A percentile compares a stretch with the other conserved stretches of the same genome.
phyloP scores from a whole-genome alignment of 2,797 vertebrate species.

The Pangasius macronema region DNA sequence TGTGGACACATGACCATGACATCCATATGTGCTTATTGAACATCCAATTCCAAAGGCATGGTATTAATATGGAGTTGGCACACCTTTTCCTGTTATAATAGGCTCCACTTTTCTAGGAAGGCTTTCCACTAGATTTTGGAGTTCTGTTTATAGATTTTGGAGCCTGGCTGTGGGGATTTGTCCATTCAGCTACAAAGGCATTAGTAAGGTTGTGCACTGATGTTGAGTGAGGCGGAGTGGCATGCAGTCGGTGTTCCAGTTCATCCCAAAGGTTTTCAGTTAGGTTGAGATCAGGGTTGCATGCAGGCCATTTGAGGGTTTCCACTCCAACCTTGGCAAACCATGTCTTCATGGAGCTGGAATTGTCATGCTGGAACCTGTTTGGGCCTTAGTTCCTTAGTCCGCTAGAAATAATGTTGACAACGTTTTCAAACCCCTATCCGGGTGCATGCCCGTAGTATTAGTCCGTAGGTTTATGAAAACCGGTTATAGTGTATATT shows the following conservation, averaged over 20 bases:
- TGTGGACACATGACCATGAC: not conserved
- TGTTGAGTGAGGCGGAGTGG: not conserved
- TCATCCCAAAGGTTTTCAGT: not conserved
- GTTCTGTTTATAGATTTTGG: not conserved
- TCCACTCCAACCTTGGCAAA: not conserved
- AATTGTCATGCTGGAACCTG: not conserved
- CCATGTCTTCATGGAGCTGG: not conserved
- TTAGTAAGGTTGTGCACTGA: not conserved
- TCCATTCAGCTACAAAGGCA: not conserved
- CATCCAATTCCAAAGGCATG: not conserved
- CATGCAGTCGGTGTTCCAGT: not conserved
- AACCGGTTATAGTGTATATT: not conserved
- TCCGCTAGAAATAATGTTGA: no score
- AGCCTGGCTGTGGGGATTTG: not conserved
- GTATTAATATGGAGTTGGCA: not conserved
- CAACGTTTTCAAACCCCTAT: no score
- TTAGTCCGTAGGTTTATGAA: no score
- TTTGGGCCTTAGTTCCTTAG: not conserved
- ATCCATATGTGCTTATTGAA: not conserved
- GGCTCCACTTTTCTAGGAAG: not conserved
- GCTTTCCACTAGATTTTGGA: not conserved
- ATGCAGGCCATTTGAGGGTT: not conserved
- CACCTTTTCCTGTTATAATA: not conserved
- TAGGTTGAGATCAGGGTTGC: not conserved
- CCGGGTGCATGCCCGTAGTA: no score